Percentiles rank a stretch among this genome's conserved stretches.
Conservation (phyloP, 2,797 vertebrate genomes). For the Poecilia gillii region DNA sequence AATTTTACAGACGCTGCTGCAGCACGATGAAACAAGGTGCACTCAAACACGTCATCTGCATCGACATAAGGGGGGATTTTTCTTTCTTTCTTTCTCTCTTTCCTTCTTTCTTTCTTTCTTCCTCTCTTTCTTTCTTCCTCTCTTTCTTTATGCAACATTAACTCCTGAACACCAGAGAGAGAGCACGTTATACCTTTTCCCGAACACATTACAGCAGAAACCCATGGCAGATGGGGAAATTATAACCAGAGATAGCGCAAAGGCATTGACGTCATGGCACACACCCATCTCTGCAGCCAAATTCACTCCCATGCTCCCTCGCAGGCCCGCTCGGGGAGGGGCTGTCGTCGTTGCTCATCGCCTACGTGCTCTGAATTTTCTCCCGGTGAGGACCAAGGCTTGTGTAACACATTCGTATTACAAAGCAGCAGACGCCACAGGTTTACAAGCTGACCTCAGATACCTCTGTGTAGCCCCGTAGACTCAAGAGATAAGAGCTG, state of each 20-base stretch:
- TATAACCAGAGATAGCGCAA: constrained; percentile 38
- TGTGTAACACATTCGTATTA: constrained; percentile 68
- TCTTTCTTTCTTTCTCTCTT: background rate
- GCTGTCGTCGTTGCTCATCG: constrained; percentile 68
- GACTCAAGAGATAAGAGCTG: background rate
- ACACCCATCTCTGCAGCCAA: constrained; percentile 77
- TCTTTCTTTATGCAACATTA: constrained; percentile 45
- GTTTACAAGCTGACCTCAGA: constrained; percentile 37
- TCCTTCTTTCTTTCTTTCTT: constrained; percentile 19
- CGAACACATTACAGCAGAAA: constrained; percentile 38
- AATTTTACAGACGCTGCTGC: constrained; percentile 73
- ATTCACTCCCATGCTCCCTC: constrained; percentile 68
- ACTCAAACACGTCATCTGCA: constrained; percentile 45
- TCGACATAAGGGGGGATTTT: constrained; percentile 44
- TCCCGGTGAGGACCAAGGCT: constrained; percentile 58
- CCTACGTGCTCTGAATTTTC: constrained; percentile 75
- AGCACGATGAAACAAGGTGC: constrained; percentile 23
- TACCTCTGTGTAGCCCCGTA: constrained; percentile 2
- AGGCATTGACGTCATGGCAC: constrained; percentile 77
- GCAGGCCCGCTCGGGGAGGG: constrained; percentile 71
- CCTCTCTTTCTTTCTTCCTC: constrained; percentile 19
- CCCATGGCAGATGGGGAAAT: constrained; percentile 42
- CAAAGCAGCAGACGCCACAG: constrained; percentile 60
- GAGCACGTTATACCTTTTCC: background rate
- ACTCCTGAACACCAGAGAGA: constrained; percentile 30